These are phyloP conservation scores for Crossoptilon crossoptilon DNA, from an alignment of 2,797 vertebrate species.

Conservation along the genomic window DNA sequence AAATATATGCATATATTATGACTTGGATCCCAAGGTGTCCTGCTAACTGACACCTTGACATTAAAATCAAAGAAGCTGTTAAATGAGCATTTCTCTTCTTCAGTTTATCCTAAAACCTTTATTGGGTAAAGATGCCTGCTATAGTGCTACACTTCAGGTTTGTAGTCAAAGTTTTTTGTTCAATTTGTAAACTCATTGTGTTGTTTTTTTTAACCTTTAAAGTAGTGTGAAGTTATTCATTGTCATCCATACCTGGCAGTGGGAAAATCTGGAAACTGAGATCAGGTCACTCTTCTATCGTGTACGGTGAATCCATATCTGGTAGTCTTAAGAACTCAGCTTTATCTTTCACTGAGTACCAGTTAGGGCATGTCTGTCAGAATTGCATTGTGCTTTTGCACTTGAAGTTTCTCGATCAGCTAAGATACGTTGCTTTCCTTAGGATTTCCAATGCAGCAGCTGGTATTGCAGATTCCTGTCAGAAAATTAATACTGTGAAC, in stretches of 20 bases:
- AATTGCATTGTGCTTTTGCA: slow-evolving; percentile 61
- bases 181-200: slow-evolving; percentile 7
- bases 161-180: not conserved
- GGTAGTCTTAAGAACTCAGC: not conserved
- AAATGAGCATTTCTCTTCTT: not conserved
- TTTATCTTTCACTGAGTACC: slow-evolving; percentile 19
- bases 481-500: slow-evolving; percentile 55
- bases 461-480: slow-evolving; percentile 29
- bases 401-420: slow-evolving; percentile 52
- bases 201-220: not conserved
- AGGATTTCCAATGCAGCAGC: slow-evolving; percentile 34
- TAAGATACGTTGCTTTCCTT: slow-evolving; percentile 10
- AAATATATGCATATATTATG: not conserved
- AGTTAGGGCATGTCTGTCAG: slow-evolving; percentile 40
- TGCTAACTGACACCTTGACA: not conserved
- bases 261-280: slow-evolving; percentile 54
- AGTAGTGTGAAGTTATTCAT: not conserved
- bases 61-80: not conserved
- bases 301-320: slow-evolving; percentile 48
- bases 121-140: not conserved
- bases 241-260: slow-evolving; percentile 39
- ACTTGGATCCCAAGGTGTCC: not conserved
- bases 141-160: not conserved
- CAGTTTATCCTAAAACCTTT: not conserved
- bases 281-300: not conserved